Evolutionary conservation across 2,113 vertebrate genomes (phyloP), one percentile per base, ranked within the genome.

Genomic region (Eolophus roseicapilla): DNA sequence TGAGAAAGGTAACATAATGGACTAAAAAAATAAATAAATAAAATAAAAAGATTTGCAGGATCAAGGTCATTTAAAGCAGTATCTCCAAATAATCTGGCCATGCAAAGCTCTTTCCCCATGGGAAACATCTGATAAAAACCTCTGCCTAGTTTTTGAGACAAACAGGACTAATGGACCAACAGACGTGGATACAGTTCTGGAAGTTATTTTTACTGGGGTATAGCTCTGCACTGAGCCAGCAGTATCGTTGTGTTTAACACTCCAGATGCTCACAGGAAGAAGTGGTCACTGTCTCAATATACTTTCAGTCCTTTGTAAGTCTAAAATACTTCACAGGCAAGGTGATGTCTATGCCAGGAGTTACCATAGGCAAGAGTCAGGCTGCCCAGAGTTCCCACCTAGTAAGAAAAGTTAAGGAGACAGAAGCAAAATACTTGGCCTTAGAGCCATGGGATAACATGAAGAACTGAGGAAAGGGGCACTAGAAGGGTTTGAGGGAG

Each of bases 71-170:
- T 89, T 75, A 75, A 73, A 75, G 49, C 17, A 73, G 13, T 28
- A n/a, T 86, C 53, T 24, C 53, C 41, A 53, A 50, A 76, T 75
- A 86, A 87, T 84, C 49, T 90, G 55, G 24, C 49, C 11, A 15
- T 23, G 33, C 0, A 0, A 83, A 90, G 13, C 10, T 75, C 55
- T 92, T 93, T 52, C 19, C 43, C 41, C 39, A 35, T 6, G 41
- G 83, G 77, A 92, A 93, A 91, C 39, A 82, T 10, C 31, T 84
- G 73, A 81, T 71, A 62, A 44, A 78, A 35, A 2, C 0, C 17
- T 73, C 76, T 97, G 75, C 80, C 37, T 92, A 43, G 28, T 92
- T 94, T 87, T 88, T 92, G 90, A 84, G 92, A 87, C 67, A 68
- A 95, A 81, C 43, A 86, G 88, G 73, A 85, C 71, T 92, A 62